Conservation (phyloP, 2,113 vertebrate species). For the Psittacara wagleri region DNA sequence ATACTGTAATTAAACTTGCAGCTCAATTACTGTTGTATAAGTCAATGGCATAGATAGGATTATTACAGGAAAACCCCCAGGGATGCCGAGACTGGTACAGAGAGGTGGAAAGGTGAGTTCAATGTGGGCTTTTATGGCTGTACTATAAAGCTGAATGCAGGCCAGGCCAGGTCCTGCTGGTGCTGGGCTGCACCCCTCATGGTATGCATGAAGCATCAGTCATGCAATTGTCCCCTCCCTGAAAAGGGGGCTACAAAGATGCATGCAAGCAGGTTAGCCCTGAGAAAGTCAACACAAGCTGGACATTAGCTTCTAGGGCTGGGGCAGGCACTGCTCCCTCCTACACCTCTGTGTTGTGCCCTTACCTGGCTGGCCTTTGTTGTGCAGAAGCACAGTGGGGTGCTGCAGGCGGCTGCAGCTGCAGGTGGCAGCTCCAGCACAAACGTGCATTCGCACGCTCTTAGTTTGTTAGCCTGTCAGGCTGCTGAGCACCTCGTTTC, state of each 20-base stretch:
- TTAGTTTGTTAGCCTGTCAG: not conserved
- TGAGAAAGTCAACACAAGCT: not conserved
- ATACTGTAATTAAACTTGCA: conserved; percentile 55
- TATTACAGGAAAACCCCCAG: not conserved
- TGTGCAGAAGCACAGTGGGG: fast-evolving
- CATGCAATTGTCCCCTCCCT: not conserved
- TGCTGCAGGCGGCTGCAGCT: not conserved
- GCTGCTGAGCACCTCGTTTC: not conserved
- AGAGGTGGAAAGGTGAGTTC: not conserved
- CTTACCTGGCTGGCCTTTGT: not conserved
- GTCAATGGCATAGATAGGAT: not conserved
- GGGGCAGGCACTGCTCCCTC: not conserved
- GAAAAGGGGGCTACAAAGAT: not conserved
- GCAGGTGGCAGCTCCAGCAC: not conserved
- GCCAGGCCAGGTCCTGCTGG: not conserved
- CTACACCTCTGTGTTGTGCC: not conserved
- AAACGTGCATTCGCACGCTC: not conserved
- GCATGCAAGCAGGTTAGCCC: not conserved
- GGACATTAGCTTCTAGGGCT: not conserved
- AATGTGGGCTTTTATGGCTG: fast-evolving
- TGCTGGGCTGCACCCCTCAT: not conserved
- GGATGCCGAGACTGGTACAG: not conserved
- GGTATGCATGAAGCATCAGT: not conserved
- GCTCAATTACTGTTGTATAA: conserved; percentile 30
- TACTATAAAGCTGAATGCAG: not conserved